Evolutionary conservation across 92 coral and sea anemone genomes (phyloP).

Genomic region (Paragorgia papillata): DNA sequence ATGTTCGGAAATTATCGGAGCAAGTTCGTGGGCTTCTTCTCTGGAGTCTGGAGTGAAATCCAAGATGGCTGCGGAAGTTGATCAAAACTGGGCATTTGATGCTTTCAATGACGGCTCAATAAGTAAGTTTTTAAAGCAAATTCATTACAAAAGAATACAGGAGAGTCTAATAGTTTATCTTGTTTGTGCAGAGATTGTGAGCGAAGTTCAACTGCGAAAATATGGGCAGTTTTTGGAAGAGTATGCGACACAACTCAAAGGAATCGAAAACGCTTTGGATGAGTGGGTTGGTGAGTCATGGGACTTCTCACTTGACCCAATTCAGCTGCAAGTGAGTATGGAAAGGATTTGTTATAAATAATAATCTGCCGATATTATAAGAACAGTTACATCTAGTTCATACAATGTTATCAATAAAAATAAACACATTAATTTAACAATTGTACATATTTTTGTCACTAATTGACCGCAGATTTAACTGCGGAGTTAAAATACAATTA

Average conservation of each 20-base stretch:
- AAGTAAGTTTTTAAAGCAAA: slow-evolving; percentile 63
- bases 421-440: too few species aligned
- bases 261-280: slow-evolving; percentile 94
- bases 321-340: slow-evolving; percentile 86
- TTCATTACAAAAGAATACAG: not conserved
- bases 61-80: slow-evolving; percentile 80
- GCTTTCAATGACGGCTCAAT: slow-evolving; percentile 97
- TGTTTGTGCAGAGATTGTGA: slow-evolving; percentile 73
- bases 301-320: slow-evolving; percentile 96
- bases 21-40: not conserved
- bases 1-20: not conserved
- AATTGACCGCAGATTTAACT: too few species aligned
- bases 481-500: too few species aligned
- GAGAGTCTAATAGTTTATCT: not conserved
- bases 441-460: too few species aligned
- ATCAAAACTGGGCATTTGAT: slow-evolving; percentile 82
- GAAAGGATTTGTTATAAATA: too few species aligned
- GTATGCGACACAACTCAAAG: slow-evolving; percentile 85
- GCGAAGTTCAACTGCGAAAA: slow-evolving; percentile 89
- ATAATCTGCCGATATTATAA: too few species aligned
- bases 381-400: too few species aligned
- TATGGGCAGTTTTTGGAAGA: slow-evolving; percentile 95
- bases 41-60: slow-evolving; percentile 39
- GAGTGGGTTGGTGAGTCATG: slow-evolving; percentile 94
- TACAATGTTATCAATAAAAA: too few species aligned